phyloP scores from a whole-genome alignment of 2,797 vertebrate species.

The Macropus fuliginosus region DNA sequence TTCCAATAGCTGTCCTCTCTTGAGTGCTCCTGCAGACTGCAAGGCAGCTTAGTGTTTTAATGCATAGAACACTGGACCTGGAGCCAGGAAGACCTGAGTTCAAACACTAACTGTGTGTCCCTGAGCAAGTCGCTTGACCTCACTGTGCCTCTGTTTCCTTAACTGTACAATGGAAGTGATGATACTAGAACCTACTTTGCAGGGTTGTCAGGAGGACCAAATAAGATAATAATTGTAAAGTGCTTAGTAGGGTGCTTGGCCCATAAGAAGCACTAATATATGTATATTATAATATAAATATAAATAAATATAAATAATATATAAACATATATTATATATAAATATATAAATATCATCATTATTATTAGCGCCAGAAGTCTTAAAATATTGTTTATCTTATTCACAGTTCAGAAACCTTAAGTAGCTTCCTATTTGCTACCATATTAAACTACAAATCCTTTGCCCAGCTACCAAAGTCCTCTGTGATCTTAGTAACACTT shows the following conservation, averaged over 20 bases:
- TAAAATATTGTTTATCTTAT: slow-evolving; percentile 30
- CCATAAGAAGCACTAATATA: background rate
- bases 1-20: background rate
- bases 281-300: too few species aligned
- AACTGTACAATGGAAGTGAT: background rate
- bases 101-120: background rate
- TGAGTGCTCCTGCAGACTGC: background rate
- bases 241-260: background rate
- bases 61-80: background rate
- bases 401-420: background rate
- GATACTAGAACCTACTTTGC: background rate
- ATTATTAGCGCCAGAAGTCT: slow-evolving; percentile 2
- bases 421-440: background rate
- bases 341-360: background rate
- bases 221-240: background rate
- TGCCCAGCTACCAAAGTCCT: background rate
- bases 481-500: background rate
- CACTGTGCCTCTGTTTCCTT: background rate
- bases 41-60: background rate
- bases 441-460: slow-evolving; percentile 47
- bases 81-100: background rate
- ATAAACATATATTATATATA: background rate
- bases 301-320: too few species aligned
- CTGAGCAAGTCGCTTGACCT: background rate
- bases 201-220: background rate